Base-by-base conservation (phyloP, 1,140 invertebrate species). In the Homalodisca vitripennis region DNA sequence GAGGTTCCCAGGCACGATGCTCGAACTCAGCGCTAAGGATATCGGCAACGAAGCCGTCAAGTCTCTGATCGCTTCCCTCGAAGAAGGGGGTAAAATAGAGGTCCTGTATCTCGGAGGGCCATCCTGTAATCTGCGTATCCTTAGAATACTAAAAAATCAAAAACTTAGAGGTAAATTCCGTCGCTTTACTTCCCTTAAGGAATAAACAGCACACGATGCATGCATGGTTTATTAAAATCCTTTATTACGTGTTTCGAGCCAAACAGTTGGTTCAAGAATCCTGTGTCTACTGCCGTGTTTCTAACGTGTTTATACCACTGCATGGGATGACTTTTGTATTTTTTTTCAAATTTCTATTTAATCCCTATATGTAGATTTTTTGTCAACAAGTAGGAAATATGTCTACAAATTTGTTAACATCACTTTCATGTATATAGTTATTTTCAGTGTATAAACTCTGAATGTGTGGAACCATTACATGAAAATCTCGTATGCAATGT, bases 11-110 rank as follows among this genome's bases (percentile, higher is more conserved):
- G 78, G 80, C 1, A 75, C 76, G 0, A 72, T 75, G 13, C 71
- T 83, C 22, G 80, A 82, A 67, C 75, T 82, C 46, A 80, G 80
- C 71, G 79, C 78, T 13, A 80, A 81, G 30, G 80, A 81, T 41
- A 75, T 82, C 3, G 73, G 79, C 34, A 78, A 79, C 29, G 77
- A 75, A 31, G 76, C 80, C 10, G 74, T 82, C 29, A 82, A 81
- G 65, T 76, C 79, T 2, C 69, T 83, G 60, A 78, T 82, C 2
- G 73, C 79, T 10, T 78, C 78, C 2, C 68, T 80, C 27, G 79
- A 80, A 62, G 81, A 82, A 1, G 80, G 78, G 0, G 80, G 79
- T 1, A 77, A 77, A 29, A 78, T 78, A 14, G 81, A 82, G 41
- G 79, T 81, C 1, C 71, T 78, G 3, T 83, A 80, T 65, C 75